Conservation (phyloP, 53 echinoderm and acorn worm genomes). For the Luidia sarsii region DNA sequence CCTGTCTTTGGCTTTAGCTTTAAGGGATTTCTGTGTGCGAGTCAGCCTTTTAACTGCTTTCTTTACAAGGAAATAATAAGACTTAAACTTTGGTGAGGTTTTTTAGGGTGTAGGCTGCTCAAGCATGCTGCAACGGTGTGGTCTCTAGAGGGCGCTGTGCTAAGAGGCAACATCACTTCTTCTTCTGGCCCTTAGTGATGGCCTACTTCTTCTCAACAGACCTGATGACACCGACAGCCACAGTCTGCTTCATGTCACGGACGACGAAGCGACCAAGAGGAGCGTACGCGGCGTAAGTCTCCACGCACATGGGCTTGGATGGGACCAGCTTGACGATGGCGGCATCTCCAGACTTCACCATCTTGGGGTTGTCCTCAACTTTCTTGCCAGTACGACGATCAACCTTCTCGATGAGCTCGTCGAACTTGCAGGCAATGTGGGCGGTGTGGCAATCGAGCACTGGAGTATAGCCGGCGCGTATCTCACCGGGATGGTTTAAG, state of each 20-base stretch:
- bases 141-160: slow-evolving; percentile 19
- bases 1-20: slow-evolving; percentile 8
- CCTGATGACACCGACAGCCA: slow-evolving; percentile 89
- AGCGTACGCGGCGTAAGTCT: slow-evolving; percentile 72
- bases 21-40: slow-evolving; percentile 2
- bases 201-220: slow-evolving; percentile 41
- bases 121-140: slow-evolving; percentile 1
- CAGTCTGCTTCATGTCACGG: slow-evolving; percentile 95
- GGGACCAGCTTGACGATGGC: slow-evolving; percentile 73
- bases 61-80: slow-evolving; percentile 9
- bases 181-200: slow-evolving; percentile 58
- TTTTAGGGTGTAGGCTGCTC: background rate
- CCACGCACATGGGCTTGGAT: slow-evolving; percentile 88
- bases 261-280: slow-evolving; percentile 94
- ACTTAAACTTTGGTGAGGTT: background rate
- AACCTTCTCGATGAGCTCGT: slow-evolving; percentile 73
- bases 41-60: slow-evolving; percentile 6
- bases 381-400: slow-evolving; percentile 91
- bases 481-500: slow-evolving; percentile 91
- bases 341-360: slow-evolving; percentile 82
- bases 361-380: slow-evolving; percentile 81
- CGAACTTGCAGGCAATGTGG: slow-evolving; percentile 93
- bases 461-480: slow-evolving; percentile 75
- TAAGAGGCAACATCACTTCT: slow-evolving; percentile 72
- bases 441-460: slow-evolving; percentile 96